These are phyloP conservation scores for Zaprionus camerounensis DNA, from an alignment of 1,140 invertebrate genomes.

Conservation along the genomic window DNA sequence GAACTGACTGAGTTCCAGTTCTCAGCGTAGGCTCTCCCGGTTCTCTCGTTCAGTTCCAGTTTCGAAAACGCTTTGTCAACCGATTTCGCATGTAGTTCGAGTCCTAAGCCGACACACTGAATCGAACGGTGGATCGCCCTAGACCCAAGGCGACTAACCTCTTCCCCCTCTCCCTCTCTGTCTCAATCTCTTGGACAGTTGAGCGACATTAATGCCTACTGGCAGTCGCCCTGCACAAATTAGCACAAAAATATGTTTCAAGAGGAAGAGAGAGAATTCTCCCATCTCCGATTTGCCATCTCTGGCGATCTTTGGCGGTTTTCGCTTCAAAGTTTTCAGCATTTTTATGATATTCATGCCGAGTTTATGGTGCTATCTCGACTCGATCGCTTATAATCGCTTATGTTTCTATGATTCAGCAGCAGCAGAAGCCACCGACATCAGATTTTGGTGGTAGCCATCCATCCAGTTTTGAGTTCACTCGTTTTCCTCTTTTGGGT, in stretches of 20 bases:
- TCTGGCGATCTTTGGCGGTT: constrained; percentile 19
- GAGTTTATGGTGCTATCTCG: constrained; percentile 63
- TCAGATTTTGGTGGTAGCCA: constrained; percentile 63
- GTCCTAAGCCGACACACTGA: constrained; percentile 71
- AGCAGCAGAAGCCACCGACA: constrained; percentile 22
- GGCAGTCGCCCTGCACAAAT: constrained; percentile 75
- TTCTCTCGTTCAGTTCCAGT: constrained; percentile 25
- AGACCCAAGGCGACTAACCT: constrained; percentile 38
- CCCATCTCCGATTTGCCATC: constrained; percentile 27
- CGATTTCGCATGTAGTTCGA: constrained; percentile 74
- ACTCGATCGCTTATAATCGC: constrained; percentile 70
- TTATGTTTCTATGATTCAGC: constrained; percentile 80
- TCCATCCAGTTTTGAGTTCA: constrained; percentile 60
- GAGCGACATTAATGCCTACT: constrained; percentile 78
- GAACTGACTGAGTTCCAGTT: constrained; percentile 21
- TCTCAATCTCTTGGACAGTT: constrained; percentile 39
- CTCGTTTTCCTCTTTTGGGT: not conserved
- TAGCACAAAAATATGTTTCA: constrained; percentile 47
- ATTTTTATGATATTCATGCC: constrained; percentile 27
- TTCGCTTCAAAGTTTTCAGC: constrained; percentile 49
- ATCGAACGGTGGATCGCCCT: constrained; percentile 60
- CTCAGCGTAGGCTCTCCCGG: not conserved
- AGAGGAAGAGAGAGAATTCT: not conserved
- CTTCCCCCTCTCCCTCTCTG: not conserved
- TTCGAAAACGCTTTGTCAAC: constrained; percentile 72